Base-by-base conservation (phyloP, 1,140 invertebrate species). In the Lordiphosa stackelbergi region DNA sequence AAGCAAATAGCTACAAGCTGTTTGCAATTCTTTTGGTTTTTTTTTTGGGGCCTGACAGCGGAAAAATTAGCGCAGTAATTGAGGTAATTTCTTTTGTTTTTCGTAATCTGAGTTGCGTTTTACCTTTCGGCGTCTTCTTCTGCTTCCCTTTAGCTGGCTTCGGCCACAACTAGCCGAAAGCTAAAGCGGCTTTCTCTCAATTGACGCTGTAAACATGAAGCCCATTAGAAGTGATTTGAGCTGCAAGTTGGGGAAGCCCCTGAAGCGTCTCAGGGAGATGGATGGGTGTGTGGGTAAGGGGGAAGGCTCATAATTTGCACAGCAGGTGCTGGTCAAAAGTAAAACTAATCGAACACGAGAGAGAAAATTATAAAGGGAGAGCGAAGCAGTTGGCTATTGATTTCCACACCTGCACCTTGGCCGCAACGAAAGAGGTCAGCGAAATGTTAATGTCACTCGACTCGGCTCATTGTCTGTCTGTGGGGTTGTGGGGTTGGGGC, bases 171-270 rank as follows among this genome's bases (percentile, higher is more conserved):
- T 61, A 52, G 62, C 48, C 69, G 53, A 65, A 66, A 79, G 62
- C 66, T 48, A 81, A 81, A 81, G 72, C 77, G 72, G 77, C 77
- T 81, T 81, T 83, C 62, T 84, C 73, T 84, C 79, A 85, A 85
- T 85, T 85, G 81, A 73, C 81, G 81, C 74, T 77, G 81, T 85
- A 85, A 85, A 85, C 83, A 85, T 83, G 81, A 85, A 84, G 78
- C 73, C 73, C 75, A 83, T 85, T 85, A 83, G 77, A 83, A 83
- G 72, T 83, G 77, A 83, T 83, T 83, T 83, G 72, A 83, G 77
- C 77, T 64, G 66, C 34, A 72, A 66, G 79, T 57, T 72, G 55
- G 61, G 60, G 77, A 83, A 83, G 61, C 77, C 77, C 70, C 70
- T 72, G 57, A 83, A 83, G 69, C 22, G 71, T 46, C 41, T 38